Percentiles rank a stretch among this genome's conserved stretches.
These are phyloP conservation scores for Psophia crepitans DNA, from an alignment of 2,113 vertebrate species.

Conservation along the genomic window DNA sequence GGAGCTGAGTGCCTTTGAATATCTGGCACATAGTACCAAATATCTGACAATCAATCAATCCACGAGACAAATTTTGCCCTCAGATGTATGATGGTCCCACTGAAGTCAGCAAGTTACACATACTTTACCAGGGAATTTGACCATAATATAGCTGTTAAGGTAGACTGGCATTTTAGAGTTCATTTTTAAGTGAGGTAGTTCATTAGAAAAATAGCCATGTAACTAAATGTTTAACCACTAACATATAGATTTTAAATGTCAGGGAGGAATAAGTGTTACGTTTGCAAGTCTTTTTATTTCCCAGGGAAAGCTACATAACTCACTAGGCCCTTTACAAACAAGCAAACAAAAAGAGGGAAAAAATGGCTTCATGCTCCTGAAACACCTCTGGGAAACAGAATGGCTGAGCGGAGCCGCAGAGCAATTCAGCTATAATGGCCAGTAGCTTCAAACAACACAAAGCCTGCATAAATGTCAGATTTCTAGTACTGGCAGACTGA, in stretches of 20 bases:
- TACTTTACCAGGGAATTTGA: not conserved
- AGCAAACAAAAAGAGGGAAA: slow-evolving; percentile 16
- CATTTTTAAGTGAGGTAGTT: not conserved
- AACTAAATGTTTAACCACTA: slow-evolving; percentile 28
- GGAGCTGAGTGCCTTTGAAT: not conserved
- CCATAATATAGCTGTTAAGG: not conserved
- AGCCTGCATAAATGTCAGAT: slow-evolving; percentile 53
- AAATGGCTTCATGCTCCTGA: slow-evolving; percentile 28
- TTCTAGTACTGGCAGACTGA: slow-evolving; percentile 39
- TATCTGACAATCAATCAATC: slow-evolving; percentile 1
- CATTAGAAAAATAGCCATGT: slow-evolving; percentile 4
- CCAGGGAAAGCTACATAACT: not conserved
- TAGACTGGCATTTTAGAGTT: slow-evolving; percentile 4
- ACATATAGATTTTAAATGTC: slow-evolving; percentile 21
- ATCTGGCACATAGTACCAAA: not conserved
- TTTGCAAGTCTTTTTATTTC: slow-evolving; percentile 20
- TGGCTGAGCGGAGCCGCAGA: not conserved
- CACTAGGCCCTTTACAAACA: slow-evolving; percentile 6
- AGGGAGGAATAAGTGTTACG: not conserved
- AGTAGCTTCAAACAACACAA: slow-evolving; percentile 59
- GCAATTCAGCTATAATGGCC: slow-evolving; percentile 46
- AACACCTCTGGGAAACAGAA: slow-evolving; percentile 49
- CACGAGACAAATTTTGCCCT: not conserved
- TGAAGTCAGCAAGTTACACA: not conserved
- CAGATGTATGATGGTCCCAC: not conserved